These are phyloP conservation scores for Brachyistius frenatus DNA, from an alignment of 2,113 vertebrate species.

Conservation along the genomic window DNA sequence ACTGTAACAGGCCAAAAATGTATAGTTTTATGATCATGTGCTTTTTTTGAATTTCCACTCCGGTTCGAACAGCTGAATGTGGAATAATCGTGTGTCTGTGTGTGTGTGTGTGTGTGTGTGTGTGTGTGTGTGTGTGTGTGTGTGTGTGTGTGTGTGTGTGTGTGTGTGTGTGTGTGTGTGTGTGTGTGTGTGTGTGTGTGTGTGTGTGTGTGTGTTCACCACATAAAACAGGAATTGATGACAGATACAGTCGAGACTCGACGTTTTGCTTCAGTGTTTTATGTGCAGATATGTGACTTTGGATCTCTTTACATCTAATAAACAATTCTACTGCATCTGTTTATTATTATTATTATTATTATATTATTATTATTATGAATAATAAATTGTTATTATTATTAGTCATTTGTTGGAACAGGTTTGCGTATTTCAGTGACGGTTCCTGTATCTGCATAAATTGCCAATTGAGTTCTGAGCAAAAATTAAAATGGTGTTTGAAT, in stretches of 20 bases:
- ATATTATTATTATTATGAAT: too few species aligned
- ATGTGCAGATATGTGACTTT: constrained; percentile 4
- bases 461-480: too few species aligned
- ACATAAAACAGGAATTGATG: constrained; percentile 14
- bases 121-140: constrained; percentile 3
- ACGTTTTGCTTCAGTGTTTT: not conserved
- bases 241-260: not conserved
- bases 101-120: constrained; percentile 20
- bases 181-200: constrained; percentile 23
- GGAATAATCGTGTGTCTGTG: constrained; percentile 2
- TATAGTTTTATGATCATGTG: constrained; percentile 11
- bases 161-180: constrained; percentile 11
- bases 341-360: too few species aligned
- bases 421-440: too few species aligned
- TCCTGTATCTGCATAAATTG: too few species aligned
- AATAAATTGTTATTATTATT: too few species aligned
- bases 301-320: not conserved
- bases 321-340: too few species aligned
- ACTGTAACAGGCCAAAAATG: constrained; percentile 9
- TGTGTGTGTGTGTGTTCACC: not conserved
- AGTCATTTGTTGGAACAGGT: too few species aligned
- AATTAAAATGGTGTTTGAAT: too few species aligned
- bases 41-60: constrained; percentile 30
- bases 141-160: constrained; percentile 25
- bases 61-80: not conserved